Evolutionary conservation across 2,797 vertebrate species (phyloP).

Genomic region (Argentina silus): DNA sequence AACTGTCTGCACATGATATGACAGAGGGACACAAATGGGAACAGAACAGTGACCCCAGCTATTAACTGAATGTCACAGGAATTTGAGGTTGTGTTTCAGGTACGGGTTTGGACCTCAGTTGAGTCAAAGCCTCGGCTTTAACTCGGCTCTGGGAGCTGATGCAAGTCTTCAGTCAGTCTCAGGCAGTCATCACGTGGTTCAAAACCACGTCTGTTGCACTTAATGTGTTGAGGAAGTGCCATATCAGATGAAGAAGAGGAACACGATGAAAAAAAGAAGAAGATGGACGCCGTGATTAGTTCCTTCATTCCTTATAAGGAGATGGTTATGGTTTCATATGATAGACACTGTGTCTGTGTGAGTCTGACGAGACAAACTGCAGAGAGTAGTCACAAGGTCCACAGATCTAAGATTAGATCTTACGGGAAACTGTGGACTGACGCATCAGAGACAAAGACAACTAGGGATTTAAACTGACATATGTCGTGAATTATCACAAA

Average conservation of each 20-base stretch:
- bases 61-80: no score
- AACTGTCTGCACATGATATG: no score
- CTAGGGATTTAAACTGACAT: slow-evolving; percentile 35
- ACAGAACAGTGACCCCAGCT: no score
- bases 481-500: slow-evolving; percentile 63
- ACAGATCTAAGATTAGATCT: neutral
- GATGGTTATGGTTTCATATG: neutral
- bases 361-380: neutral
- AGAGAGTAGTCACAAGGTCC: no score
- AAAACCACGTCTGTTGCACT: neutral
- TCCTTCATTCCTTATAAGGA: neutral
- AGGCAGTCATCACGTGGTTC: no score
- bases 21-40: no score
- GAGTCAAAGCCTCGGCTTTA: no score
- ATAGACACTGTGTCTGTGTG: neutral
- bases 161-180: neutral
- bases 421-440: slow-evolving; percentile 14
- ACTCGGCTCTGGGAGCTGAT: neutral
- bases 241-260: neutral
- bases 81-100: no score
- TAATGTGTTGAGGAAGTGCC: neutral
- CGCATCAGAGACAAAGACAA: slow-evolving; percentile 40
- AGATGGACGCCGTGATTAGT: neutral
- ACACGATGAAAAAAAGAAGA: neutral
- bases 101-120: no score